Evolutionary conservation across 1,140 invertebrate species (phyloP).

Genomic region (Meteorus sp.): DNA sequence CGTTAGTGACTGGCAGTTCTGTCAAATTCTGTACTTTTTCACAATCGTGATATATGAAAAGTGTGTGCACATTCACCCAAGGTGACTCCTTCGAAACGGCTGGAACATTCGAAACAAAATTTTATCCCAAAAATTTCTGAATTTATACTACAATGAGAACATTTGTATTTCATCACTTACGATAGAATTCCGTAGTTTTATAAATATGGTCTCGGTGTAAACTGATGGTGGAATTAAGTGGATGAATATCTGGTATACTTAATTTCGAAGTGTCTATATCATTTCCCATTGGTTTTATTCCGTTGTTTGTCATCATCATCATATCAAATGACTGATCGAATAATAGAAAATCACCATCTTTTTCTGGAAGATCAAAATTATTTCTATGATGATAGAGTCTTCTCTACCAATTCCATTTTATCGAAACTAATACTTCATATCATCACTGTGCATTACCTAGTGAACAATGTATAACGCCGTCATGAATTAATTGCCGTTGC

Average conservation of each 20-base stretch:
- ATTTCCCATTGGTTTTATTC: slow-evolving; percentile 62
- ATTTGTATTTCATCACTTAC: slow-evolving; percentile 62
- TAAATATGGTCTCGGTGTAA: slow-evolving; percentile 69
- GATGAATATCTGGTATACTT: slow-evolving; percentile 70
- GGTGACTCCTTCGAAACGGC: slow-evolving; percentile 61
- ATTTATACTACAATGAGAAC: too few species aligned
- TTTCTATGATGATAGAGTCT: background rate
- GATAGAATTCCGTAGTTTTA: slow-evolving; percentile 63
- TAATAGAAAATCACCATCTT: slow-evolving; percentile 65
- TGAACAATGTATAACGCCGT: slow-evolving; percentile 57
- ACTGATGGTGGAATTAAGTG: slow-evolving; percentile 70
- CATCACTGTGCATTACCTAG: slow-evolving; percentile 33
- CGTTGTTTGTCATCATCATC: slow-evolving; percentile 65
- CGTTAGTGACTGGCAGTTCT: slow-evolving; percentile 65
- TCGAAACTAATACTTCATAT: background rate
- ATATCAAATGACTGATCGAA: slow-evolving; percentile 67
- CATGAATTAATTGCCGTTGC: slow-evolving; percentile 61
- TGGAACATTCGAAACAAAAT: slow-evolving; percentile 48
- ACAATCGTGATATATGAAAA: slow-evolving; percentile 69
- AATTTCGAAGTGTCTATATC: slow-evolving; percentile 49
- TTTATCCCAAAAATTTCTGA: slow-evolving; percentile 11
- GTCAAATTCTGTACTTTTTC: slow-evolving; percentile 68
- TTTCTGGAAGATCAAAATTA: slow-evolving; percentile 50
- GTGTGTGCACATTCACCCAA: slow-evolving; percentile 66
- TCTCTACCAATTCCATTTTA: too few species aligned